phyloP scores from a whole-genome alignment of 2,113 vertebrate genomes.

The Equus przewalskii region DNA sequence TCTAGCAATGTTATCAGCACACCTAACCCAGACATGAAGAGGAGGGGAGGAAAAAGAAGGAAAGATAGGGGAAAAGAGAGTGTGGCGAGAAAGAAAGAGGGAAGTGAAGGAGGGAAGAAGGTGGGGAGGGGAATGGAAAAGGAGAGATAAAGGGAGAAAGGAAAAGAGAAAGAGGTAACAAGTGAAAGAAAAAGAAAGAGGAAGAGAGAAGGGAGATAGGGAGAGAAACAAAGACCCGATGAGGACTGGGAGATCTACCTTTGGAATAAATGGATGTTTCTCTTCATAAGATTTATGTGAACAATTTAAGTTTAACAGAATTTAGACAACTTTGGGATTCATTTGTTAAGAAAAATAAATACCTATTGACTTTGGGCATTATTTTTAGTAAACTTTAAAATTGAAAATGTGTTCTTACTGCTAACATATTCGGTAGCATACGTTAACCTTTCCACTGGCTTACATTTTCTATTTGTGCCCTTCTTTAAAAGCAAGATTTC shows the following conservation, averaged over 20 bases:
- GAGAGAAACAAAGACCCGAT: background rate
- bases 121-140: background rate
- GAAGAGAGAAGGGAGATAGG: background rate
- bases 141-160: background rate
- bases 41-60: background rate
- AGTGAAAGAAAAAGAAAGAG: background rate
- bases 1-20: background rate
- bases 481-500: conserved; percentile 24
- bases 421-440: background rate
- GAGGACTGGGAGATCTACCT: background rate
- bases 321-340: background rate
- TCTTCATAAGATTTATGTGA: background rate
- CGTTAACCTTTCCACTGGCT: background rate
- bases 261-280: background rate
- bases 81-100: background rate
- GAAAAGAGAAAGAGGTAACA: background rate
- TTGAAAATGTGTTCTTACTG: background rate
- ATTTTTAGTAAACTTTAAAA: background rate
- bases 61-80: background rate
- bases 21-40: background rate
- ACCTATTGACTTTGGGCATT: background rate
- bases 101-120: background rate
- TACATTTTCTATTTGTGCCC: background rate
- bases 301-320: background rate
- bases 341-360: background rate